Evolutionary conservation across 2,113 vertebrate species (phyloP).

Genomic region (Fukomys damarensis): DNA sequence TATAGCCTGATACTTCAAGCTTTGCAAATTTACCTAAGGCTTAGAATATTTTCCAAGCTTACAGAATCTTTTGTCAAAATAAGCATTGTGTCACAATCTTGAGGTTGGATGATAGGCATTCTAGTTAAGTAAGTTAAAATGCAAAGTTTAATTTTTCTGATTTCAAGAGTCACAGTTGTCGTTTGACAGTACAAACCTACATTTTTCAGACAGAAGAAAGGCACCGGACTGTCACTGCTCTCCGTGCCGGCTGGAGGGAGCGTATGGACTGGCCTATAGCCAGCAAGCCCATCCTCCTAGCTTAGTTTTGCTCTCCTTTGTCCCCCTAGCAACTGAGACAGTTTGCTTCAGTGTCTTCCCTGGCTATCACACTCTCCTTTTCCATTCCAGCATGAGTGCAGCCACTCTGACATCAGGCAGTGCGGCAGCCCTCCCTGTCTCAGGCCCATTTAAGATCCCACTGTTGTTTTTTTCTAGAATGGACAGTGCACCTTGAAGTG

Average conservation of each 20-base stretch:
- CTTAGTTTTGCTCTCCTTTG: background rate
- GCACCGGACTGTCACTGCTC: background rate
- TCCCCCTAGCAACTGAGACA: background rate
- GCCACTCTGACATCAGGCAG: background rate
- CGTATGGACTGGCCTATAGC: background rate
- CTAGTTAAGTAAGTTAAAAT: background rate
- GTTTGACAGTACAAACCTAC: background rate
- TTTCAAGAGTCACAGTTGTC: background rate
- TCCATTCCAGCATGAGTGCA: background rate
- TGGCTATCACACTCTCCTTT: background rate
- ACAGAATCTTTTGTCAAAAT: conserved; percentile 6
- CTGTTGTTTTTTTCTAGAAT: background rate
- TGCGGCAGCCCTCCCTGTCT: background rate
- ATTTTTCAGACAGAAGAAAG: background rate
- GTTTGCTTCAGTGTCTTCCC: background rate
- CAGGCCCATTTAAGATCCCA: background rate
- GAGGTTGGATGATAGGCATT: background rate
- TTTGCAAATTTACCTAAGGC: background rate
- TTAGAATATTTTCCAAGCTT: conserved; percentile 2
- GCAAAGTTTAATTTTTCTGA: background rate
- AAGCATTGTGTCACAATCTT: background rate
- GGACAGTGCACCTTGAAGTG: background rate
- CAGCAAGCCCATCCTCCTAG: no score
- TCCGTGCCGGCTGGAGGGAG: background rate
- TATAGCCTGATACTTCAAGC: background rate